Base-by-base conservation (phyloP, 2,888 invertebrate species). In the Cacoxenus indagator region DNA sequence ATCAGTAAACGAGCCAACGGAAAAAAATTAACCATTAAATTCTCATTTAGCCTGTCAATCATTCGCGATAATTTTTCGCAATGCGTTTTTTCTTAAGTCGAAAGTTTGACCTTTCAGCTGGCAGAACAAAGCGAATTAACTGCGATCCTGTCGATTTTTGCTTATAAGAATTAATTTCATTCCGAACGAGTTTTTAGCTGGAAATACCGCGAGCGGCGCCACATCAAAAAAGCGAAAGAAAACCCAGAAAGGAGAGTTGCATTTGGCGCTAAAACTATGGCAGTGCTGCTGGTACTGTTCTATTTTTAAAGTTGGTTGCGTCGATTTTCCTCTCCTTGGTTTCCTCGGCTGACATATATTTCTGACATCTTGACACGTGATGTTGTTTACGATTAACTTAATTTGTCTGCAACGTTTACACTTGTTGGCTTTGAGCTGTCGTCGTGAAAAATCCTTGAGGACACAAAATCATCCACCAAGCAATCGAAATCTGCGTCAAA, bases 21-120 rank as follows among this genome's bases (percentile, higher is more conserved):
- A n/a, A 19, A 24, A 74, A 71, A 78, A 78, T 76, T 82, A 78
- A 75, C 82, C 86, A 85, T 85, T 85, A 85, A 86, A 86, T 84
- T 85, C 86, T 75, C 85, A 85, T 85, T 85, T 86, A 83, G 78
- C 81, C 85, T 85, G 85, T 85, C 85, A 85, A 85, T 85, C 85
- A 85, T 84, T 76, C 81, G 79, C 77, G 80, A 81, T 84, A 83
- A 84, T 84, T 85, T 84, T 77, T 76, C 73, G 64, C 64, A 37
- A 59, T n/a, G 6, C 9, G 17, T 48, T 19, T 51, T 51, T 51
- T 22, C 22, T 5, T 19, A 19, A 43, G 46, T 61, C 45, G 27
- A 59, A 59, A 62, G 24, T 62, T 57, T n/a, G 51, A 11, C 61
- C 0, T 24, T 26, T 55, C 14, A 55, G 55, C 14, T 19, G 22